Percentiles rank a stretch among this genome's conserved stretches.
Evolutionary conservation across 2,113 vertebrate species (phyloP).

Genomic region (Psilopogon haemacephalus): DNA sequence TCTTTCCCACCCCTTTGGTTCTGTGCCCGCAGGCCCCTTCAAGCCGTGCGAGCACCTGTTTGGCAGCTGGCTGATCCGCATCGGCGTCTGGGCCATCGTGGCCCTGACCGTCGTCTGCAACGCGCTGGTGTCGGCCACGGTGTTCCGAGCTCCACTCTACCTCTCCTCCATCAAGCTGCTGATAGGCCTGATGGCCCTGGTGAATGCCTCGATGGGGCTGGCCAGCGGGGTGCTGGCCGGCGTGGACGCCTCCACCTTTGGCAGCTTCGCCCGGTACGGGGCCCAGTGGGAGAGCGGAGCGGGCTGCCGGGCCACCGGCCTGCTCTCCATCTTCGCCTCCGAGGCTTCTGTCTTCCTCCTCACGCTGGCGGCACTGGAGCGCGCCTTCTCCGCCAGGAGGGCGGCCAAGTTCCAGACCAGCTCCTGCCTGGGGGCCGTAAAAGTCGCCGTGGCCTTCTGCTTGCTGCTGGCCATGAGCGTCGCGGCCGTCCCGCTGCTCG

Average conservation of each 20-base stretch:
- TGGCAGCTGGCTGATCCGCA: conserved; percentile 89
- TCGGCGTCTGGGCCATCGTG: conserved; percentile 88
- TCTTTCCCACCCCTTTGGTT: neutral
- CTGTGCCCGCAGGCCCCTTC: conserved; percentile 83
- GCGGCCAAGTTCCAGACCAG: conserved; percentile 74
- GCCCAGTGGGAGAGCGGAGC: conserved; percentile 87
- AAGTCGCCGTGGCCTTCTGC: conserved; percentile 70
- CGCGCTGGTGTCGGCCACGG: conserved; percentile 78
- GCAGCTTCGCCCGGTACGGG: conserved; percentile 86
- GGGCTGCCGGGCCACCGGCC: conserved; percentile 84
- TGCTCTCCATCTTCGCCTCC: conserved; percentile 86
- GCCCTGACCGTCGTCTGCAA: conserved; percentile 85
- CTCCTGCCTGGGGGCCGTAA: conserved; percentile 58
- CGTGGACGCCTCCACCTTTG: conserved; percentile 87
- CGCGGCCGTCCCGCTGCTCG: conserved; percentile 81
- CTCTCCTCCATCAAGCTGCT: conserved; percentile 83
- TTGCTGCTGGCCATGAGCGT: conserved; percentile 75
- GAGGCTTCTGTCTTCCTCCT: conserved; percentile 90
- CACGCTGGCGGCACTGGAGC: conserved; percentile 86
- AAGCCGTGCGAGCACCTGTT: conserved; percentile 90
- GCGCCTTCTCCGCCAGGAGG: conserved; percentile 75
- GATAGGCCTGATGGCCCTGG: conserved; percentile 83
- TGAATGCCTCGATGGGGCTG: conserved; percentile 85
- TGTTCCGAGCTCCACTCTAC: conserved; percentile 80
- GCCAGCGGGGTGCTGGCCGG: conserved; percentile 83